Percentiles rank a stretch among this genome's conserved stretches.
phyloP scores from a whole-genome alignment of 2,113 vertebrate species.

The Balaeniceps rex region DNA sequence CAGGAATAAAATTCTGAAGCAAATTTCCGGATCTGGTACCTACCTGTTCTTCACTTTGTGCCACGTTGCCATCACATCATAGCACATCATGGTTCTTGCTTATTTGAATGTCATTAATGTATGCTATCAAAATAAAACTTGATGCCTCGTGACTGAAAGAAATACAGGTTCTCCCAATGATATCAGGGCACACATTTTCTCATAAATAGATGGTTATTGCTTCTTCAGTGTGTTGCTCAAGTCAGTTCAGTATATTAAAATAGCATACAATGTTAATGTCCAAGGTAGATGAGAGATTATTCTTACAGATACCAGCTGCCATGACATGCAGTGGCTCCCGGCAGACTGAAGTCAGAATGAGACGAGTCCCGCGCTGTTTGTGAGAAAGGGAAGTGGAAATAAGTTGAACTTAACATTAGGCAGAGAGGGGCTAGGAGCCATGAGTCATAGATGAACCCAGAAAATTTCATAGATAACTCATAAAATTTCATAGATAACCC shows the following conservation, averaged over 20 bases:
- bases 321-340: neutral
- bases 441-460: neutral
- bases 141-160: neutral
- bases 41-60: neutral
- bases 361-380: neutral
- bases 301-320: neutral
- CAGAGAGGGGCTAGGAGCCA: neutral
- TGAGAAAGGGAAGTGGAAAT: neutral
- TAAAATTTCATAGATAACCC: neutral
- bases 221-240: neutral
- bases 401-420: neutral
- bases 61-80: neutral
- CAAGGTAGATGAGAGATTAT: neutral
- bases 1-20: neutral
- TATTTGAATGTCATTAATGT: neutral
- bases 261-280: neutral
- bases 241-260: neutral
- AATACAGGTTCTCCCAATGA: neutral
- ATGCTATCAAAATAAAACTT: neutral
- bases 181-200: neutral
- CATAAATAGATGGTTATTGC: neutral
- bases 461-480: neutral
- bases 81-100: neutral
- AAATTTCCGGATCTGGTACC: neutral
- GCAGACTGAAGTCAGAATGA: neutral